These are phyloP conservation scores for Lepus timidus DNA, from an alignment of 2,113 vertebrate genomes.

Conservation along the genomic window DNA sequence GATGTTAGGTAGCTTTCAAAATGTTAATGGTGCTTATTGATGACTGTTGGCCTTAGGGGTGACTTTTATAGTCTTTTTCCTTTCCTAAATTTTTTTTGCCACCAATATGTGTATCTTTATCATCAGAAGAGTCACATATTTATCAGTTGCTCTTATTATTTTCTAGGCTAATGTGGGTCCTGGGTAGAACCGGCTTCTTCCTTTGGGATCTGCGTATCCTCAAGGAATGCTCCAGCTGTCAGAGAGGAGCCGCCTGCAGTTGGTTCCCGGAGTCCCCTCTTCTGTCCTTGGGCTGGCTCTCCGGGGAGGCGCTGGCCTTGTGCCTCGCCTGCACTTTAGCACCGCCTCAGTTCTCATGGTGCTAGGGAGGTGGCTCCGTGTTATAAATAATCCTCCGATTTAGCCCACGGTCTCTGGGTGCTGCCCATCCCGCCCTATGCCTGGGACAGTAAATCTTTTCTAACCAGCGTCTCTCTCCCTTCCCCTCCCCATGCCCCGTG, in stretches of 20 bases:
- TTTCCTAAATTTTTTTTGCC: slow-evolving; percentile 27
- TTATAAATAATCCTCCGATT: slow-evolving; percentile 11
- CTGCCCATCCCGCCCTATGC: not conserved
- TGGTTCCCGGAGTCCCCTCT: not conserved
- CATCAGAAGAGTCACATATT: not conserved
- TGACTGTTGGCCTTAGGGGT: not conserved
- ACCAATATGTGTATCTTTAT: not conserved
- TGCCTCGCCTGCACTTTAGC: not conserved
- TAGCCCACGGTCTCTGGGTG: not conserved
- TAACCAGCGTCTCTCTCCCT: not conserved
- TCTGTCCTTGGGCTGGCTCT: not conserved
- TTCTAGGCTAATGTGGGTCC: not conserved
- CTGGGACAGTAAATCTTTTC: slow-evolving; percentile 61
- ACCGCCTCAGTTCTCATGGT: not conserved
- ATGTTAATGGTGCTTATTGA: not conserved
- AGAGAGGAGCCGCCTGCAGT: not conserved
- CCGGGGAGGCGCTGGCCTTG: not conserved
- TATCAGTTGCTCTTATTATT: slow-evolving; percentile 12
- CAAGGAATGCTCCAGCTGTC: not conserved
- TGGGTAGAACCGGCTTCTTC: not conserved
- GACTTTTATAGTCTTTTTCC: not conserved
- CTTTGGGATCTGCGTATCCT: not conserved
- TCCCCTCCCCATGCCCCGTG: not conserved
- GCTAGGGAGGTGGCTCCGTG: not conserved
- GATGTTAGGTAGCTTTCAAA: not conserved